Conservation (phyloP, 2,113 vertebrate species). For the Urocitellus parryii region DNA sequence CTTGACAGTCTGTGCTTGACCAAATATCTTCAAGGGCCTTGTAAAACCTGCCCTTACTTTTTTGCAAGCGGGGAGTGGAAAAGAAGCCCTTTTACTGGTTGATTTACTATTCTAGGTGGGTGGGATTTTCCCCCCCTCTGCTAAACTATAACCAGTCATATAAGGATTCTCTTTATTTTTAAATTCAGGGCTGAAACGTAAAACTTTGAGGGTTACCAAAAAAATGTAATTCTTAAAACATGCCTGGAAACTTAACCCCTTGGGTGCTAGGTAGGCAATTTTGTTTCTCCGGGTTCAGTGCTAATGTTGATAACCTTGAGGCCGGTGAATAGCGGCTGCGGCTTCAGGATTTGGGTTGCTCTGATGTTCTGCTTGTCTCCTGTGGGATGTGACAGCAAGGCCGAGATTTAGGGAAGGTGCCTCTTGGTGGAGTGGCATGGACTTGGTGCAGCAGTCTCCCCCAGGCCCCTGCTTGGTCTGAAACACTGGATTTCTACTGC, state of each 20-base stretch:
- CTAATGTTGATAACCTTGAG: not conserved
- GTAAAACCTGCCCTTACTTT: conserved; percentile 39
- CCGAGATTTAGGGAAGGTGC: not conserved
- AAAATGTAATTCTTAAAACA: conserved; percentile 73
- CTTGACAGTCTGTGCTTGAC: not conserved
- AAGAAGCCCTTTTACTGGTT: conserved; percentile 5
- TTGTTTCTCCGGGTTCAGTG: conserved; percentile 3
- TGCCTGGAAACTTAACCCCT: conserved; percentile 71
- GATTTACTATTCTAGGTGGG: conserved; percentile 74
- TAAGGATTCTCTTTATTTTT: conserved; percentile 78
- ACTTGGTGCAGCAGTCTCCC: not conserved
- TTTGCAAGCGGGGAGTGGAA: not conserved
- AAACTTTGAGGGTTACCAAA: conserved; percentile 77
- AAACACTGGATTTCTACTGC: not conserved
- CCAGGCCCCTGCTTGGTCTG: not conserved
- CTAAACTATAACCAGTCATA: conserved; percentile 80
- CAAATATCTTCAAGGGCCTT: conserved; percentile 51
- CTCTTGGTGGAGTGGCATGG: not conserved
- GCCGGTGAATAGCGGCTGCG: not conserved
- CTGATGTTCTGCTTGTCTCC: not conserved
- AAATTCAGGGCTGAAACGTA: conserved; percentile 76
- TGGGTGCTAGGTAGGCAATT: not conserved
- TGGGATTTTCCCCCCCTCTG: conserved; percentile 60
- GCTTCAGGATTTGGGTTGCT: not conserved
- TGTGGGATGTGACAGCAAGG: not conserved